These are phyloP conservation scores for Galagoides demidoff DNA, from an alignment of 2,797 vertebrate genomes.

Conservation along the genomic window DNA sequence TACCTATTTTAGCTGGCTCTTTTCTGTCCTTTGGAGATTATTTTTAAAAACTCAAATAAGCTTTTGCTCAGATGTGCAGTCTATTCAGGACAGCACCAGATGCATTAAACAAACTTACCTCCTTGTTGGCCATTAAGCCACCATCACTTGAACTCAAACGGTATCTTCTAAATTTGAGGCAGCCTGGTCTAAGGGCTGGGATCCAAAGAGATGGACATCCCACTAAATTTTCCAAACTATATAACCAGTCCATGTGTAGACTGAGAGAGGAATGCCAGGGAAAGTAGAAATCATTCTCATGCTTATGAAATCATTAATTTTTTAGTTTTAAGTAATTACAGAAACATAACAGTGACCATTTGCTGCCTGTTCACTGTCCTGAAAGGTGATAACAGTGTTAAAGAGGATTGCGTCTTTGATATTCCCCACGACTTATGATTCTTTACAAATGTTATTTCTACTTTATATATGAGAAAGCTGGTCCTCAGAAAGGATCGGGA, in stretches of 20 bases:
- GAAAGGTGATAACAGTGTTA: not conserved
- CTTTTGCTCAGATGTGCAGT: constrained; percentile 30
- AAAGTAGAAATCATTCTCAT: not conserved
- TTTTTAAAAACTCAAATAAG: constrained; percentile 51
- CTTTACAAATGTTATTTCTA: not conserved
- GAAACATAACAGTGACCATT: not conserved
- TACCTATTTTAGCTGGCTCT: constrained; percentile 54
- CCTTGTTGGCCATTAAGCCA: not conserved
- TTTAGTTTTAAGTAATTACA: not conserved
- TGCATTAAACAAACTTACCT: constrained; percentile 1
- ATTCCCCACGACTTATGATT: not conserved
- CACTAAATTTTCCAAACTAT: constrained; percentile 1
- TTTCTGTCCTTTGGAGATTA: constrained; percentile 32
- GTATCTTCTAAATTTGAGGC: not conserved
- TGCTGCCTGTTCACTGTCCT: not conserved
- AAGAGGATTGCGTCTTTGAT: not conserved
- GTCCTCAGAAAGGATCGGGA: not conserved
- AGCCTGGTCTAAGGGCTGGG: not conserved
- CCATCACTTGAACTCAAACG: not conserved
- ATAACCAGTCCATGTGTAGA: not conserved
- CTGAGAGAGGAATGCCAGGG: not conserved
- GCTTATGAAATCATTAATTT: not conserved
- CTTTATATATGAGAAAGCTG: constrained; percentile 41
- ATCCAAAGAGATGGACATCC: not conserved
- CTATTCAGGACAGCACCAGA: not conserved